These are phyloP conservation scores for Pangasius macronema DNA, from an alignment of 2,797 vertebrate species.

Conservation along the genomic window DNA sequence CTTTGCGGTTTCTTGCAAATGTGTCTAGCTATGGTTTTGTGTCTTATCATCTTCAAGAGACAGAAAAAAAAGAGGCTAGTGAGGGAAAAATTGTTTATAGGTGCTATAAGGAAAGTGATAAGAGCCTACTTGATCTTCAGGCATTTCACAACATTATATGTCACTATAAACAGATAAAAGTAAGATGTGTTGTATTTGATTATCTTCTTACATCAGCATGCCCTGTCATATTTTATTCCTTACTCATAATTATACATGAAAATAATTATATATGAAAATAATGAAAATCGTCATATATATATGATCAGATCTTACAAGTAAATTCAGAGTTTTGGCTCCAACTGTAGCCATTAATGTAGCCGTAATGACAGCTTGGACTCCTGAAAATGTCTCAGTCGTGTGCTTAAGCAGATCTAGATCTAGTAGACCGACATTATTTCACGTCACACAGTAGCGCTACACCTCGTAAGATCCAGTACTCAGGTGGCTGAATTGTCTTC, in stretches of 20 bases:
- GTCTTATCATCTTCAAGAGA: no score
- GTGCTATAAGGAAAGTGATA: not conserved
- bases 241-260: no score
- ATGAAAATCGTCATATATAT: no score
- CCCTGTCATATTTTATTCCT: no score
- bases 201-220: no score
- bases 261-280: no score
- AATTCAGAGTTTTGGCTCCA: no score
- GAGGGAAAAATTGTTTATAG: not conserved
- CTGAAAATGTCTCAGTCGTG: not conserved
- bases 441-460: conserved; percentile 94
- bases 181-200: no score
- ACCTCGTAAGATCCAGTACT: conserved; percentile 91
- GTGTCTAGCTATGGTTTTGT: not conserved
- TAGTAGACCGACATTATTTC: conserved; percentile 68
- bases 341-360: not conserved
- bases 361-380: not conserved
- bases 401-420: not conserved
- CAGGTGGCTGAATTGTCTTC: conserved; percentile 79
- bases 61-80: not conserved
- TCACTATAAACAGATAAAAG: no score
- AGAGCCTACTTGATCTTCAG: no score
- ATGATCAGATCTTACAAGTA: no score
- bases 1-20: not conserved
- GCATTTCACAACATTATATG: no score